Base-by-base conservation (phyloP, 2,797 vertebrate genomes). In the Urosaurus nigricauda region DNA sequence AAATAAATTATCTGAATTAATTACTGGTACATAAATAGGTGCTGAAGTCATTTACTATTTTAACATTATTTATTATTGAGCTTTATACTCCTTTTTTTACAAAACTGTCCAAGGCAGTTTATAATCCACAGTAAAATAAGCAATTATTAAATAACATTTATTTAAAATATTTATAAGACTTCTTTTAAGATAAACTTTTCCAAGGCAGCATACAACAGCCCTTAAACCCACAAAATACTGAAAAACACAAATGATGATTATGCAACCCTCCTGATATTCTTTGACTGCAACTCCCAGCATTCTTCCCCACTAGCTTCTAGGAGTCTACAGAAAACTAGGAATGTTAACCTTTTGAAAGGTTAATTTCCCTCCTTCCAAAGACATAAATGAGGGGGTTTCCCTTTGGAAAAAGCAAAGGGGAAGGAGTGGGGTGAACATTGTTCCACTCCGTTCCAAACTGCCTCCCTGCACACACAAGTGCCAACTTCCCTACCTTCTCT, bases 1-100 rank as follows among this genome's bases (percentile, higher is more conserved):
- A 51, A 88, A 8, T 51, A 75, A 65, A 21, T 89, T 84, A 0
- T 83, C 87, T 83, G 51, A 74, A 29, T 68, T 29, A 79, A 9
- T 12, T 83, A 9, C 47, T 51, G 47, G 47, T 51, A 0, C 1
- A 26, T 17, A 24, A 89, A 90, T 78, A 17, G 5, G n/a, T 3
- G n/a, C 32, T 73, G 32, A 84, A 73, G 35, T 35, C 37, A 77
- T 24, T 51, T 29, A 60, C 37, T 63, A 29, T 56, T 29, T 79
- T 11, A 17, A 53, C 5, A 51, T 68, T 35, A 87, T 79, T 71
- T 4, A 87, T 71, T 29, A 80, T 87, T 16, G 11, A 79, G n/a
- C 37, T 58, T 9, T 32, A 70, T 58, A 56, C 37, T 21, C 14
- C 32, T 80, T 43, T 79, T 13, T 68, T n/a, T 29, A 70, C 11